Percentiles rank a stretch among this genome's conserved stretches.
Evolutionary conservation across 2,113 vertebrate genomes (phyloP).

Genomic region (Tachycineta bicolor): DNA sequence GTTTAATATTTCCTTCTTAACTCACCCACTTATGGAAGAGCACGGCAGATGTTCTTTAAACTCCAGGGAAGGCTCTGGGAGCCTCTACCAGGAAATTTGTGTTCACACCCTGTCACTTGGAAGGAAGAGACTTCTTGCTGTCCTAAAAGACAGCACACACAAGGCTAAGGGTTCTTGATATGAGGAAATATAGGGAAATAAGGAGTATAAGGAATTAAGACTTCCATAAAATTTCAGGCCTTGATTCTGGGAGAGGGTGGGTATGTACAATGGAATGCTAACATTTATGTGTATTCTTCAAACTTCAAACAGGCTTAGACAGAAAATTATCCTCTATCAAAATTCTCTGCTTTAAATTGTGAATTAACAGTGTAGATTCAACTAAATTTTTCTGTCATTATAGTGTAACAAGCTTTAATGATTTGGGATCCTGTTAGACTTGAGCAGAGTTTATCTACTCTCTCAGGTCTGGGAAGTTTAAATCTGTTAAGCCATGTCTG

Average conservation of each 20-base stretch:
- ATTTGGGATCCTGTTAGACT: not conserved
- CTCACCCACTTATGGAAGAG: not conserved
- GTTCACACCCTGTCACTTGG: not conserved
- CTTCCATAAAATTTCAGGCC: not conserved
- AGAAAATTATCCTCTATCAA: not conserved
- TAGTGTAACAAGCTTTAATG: not conserved
- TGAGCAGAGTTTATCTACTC: not conserved
- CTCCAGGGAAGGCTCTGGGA: slow-evolving; percentile 9
- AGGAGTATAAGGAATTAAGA: not conserved
- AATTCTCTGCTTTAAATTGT: not conserved
- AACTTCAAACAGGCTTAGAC: not conserved
- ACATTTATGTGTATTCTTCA: not conserved
- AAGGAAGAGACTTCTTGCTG: not conserved
- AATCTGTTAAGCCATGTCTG: not conserved
- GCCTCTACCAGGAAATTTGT: not conserved
- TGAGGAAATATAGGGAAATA: not conserved
- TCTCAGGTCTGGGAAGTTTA: not conserved
- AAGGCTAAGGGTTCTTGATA: not conserved
- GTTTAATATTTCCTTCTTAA: slow-evolving; percentile 34
- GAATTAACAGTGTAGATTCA: not conserved
- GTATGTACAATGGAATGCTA: not conserved
- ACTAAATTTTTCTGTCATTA: not conserved
- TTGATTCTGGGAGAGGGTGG: not conserved
- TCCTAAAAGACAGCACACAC: not conserved
- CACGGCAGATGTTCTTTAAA: slow-evolving; percentile 27